Conservation (phyloP, 2,888 invertebrate genomes). For the Mythimna ferrago region DNA sequence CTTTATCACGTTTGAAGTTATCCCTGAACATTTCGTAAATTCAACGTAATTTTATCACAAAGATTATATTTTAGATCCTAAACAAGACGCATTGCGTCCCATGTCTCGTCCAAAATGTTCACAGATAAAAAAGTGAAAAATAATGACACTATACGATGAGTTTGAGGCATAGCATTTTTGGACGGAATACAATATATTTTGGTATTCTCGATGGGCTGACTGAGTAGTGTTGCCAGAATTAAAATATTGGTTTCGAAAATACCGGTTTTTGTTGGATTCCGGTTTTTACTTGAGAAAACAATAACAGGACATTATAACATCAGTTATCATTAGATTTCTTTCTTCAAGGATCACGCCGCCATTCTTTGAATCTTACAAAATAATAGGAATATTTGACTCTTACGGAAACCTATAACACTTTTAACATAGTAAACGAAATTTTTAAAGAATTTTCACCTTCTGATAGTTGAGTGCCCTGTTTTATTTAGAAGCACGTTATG, state of each 20-base stretch:
- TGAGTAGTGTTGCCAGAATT: slow-evolving; percentile 48
- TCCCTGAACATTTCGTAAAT: slow-evolving; percentile 49
- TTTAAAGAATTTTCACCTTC: too few species aligned
- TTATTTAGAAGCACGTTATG: too few species aligned
- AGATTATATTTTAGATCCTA: slow-evolving; percentile 22
- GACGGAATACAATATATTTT: slow-evolving; percentile 5
- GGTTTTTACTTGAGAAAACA: slow-evolving; percentile 8
- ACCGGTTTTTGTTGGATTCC: slow-evolving; percentile 2
- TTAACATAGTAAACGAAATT: too few species aligned
- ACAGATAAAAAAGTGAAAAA: slow-evolving; percentile 48
- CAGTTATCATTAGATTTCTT: too few species aligned
- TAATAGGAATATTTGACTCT: too few species aligned
- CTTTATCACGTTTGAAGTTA: slow-evolving; percentile 33
- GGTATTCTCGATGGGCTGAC: slow-evolving; percentile 32
- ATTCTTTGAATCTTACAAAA: too few species aligned
- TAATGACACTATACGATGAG: slow-evolving; percentile 1
- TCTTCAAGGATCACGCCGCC: too few species aligned
- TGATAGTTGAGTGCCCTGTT: too few species aligned
- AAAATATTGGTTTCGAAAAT: neutral
- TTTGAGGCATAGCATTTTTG: slow-evolving; percentile 3
- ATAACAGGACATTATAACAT: neutral
- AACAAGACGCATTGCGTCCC: slow-evolving; percentile 60
- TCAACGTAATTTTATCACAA: slow-evolving; percentile 38
- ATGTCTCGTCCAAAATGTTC: slow-evolving; percentile 24
- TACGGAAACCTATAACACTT: too few species aligned